A percentile compares a stretch with the other conserved stretches of the same genome.
Conservation (phyloP, 2,113 vertebrate species). For the Nerophis lumbriciformis region DNA sequence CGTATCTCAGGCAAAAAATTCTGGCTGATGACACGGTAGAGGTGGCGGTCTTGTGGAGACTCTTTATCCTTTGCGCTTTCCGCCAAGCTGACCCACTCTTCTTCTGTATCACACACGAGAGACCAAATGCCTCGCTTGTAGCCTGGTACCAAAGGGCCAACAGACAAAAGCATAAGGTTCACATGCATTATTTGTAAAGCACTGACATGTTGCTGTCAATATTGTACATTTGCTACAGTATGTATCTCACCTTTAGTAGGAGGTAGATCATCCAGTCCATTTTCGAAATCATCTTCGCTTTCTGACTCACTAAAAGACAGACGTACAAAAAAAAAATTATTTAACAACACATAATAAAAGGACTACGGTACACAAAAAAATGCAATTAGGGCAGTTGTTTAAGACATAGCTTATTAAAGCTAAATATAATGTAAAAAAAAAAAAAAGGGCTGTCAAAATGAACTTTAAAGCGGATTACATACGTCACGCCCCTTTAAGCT, state of each 20-base stretch:
- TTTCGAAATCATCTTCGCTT: constrained; percentile 47
- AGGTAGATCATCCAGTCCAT: constrained; percentile 30
- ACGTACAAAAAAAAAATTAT: background rate
- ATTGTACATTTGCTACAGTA: background rate
- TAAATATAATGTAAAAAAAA: too few species aligned
- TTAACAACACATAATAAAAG: background rate
- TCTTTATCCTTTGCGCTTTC: constrained; percentile 90
- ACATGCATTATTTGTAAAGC: background rate
- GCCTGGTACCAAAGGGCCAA: constrained; percentile 28
- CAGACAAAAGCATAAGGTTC: background rate
- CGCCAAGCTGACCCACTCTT: constrained; percentile 89
- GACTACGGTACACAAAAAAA: background rate
- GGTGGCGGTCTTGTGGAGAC: constrained; percentile 87
- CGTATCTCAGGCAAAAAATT: constrained; percentile 97
- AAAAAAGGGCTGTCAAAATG: too few species aligned
- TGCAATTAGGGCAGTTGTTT: background rate
- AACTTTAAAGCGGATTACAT: too few species aligned
- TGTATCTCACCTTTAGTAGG: constrained; percentile 34
- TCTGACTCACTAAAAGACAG: constrained; percentile 58
- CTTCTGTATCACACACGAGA: constrained; percentile 90
- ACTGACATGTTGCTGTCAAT: background rate
- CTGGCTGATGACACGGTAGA: constrained; percentile 91
- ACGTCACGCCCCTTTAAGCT: too few species aligned
- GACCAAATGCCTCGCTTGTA: constrained; percentile 82
- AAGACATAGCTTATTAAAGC: too few species aligned